A percentile compares a stretch with the other conserved stretches of the same genome.
Conservation (phyloP, 1,140 invertebrate species). For the Drosophila murphyi region DNA sequence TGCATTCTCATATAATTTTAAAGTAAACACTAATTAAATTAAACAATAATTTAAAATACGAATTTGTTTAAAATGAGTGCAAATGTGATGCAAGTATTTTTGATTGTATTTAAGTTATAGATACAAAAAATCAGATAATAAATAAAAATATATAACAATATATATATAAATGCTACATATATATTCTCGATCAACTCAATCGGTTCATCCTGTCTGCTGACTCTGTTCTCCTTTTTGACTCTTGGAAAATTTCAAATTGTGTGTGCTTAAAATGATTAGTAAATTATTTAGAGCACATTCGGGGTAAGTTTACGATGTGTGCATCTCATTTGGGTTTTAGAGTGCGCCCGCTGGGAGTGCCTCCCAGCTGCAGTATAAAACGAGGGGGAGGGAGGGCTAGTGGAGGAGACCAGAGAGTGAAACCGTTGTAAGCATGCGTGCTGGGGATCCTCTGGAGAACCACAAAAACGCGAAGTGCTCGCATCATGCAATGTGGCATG, state of each 20-base stretch:
- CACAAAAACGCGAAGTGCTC: conserved; percentile 71
- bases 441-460: conserved; percentile 72
- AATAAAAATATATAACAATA: too few species aligned
- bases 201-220: too few species aligned
- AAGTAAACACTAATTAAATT: too few species aligned
- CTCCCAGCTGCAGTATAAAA: conserved; percentile 22
- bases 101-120: too few species aligned
- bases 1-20: too few species aligned
- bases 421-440: conserved; percentile 43
- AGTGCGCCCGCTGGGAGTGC: conserved; percentile 53
- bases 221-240: not conserved
- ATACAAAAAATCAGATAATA: too few species aligned
- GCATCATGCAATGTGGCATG: conserved; percentile 38
- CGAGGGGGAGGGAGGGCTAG: not conserved
- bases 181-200: not conserved
- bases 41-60: too few species aligned
- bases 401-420: not conserved
- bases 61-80: too few species aligned
- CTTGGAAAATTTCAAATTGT: conserved; percentile 28
- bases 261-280: conserved; percentile 51
- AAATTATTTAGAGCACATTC: conserved; percentile 65
- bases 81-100: too few species aligned
- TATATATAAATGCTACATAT: not conserved
- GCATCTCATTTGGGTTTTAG: conserved; percentile 74
- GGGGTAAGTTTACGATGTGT: conserved; percentile 65